Evolutionary conservation across 1,140 invertebrate genomes (phyloP), one percentile per base, ranked within the genome.

Genomic region (Macrosteles quadrilineatus): DNA sequence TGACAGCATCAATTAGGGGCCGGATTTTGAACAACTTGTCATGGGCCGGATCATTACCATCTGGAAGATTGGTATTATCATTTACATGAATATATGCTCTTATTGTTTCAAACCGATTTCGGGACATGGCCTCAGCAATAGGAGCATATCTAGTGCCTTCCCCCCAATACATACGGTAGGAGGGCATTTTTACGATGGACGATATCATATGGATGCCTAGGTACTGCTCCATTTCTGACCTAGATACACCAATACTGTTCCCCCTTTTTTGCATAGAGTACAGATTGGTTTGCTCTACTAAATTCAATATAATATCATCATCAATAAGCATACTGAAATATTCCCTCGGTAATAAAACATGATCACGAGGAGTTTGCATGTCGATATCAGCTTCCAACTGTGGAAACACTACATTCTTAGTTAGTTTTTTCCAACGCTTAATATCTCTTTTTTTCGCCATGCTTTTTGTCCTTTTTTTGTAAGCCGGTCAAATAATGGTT

Each of bases 61-160:
- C 74, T 40, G 74, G 53, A 11, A 75, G 72, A 17, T 66, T 74
- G 2, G 43, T 14, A 68, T 79, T 78, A 53, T 79, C 67, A 68
- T 78, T 78, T 71, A 78, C 77, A 72, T 79, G 76, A 50, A 78
- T 36, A 67, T 59, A 72, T 19, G 68, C 63, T 29, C 76, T 71
- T n/a, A 77, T 76, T 72, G 76, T 76, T 73, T 79, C 76, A 69
- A 78, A 81, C 70, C 73, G 73, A 36, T 80, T 80, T 6, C 4
- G 6, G 50, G 19, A 6, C 6, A 40, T 17, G 36, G 36, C 6
- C n/a, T n/a, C n/a, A n/a, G n/a, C n/a, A 40, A 40, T 40, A 40
- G 17, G 36, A 9, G 36, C 6, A 40, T 40, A 40, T 9, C 36
- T 6, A 9, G 6, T 40, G 36, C 36, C 17, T 9, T 17, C 36